Evolutionary conservation across 2,888 invertebrate species (phyloP), one percentile per base, ranked within the genome.

Genomic region (Amiota minor): DNA sequence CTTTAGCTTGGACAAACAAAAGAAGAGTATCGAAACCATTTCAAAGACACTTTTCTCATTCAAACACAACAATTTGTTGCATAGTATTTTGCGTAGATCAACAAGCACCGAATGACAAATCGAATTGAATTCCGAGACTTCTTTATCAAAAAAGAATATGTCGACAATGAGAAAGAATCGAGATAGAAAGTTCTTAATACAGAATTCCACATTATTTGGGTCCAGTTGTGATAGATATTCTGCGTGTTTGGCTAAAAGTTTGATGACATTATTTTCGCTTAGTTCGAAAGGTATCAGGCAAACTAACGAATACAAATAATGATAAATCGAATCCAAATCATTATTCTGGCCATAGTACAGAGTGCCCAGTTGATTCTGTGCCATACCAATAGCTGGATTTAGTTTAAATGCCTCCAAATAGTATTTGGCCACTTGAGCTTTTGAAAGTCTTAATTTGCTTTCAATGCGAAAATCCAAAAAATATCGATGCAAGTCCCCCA

Each of bases 361-460:
- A 18, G 97, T 98, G 1, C 97, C 98, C 80, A 98, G 91, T 90
- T 98, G 98, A 90, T 98, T 98, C 87, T 96, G 95, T 1, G 98
- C 97, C 95, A 97, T 96, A 65, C 98, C 98, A 88, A 93, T 93
- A 46, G 93, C 92, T 67, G 94, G 93, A 88, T 95, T 94, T 75
- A 95, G 91, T 77, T 93, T 92, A 76, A 95, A 92, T 55, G 97
- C 96, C 91, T 95, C 94, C 77, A 94, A 92, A 89, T 98, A 98
- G 88, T 96, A 98, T 74, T 96, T 93, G 73, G 94, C 93, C 47
- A 97, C 89, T 74, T 87, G 83, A 46, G 89, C 86, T 74, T 88
- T 88, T 55, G 79, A 87, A 18, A 88, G 86, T 56, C 85, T 86
- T 14, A 87, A 74, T 70, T 86, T 84, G 14, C 84, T 85, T 12